Evolutionary conservation across 2,113 vertebrate genomes (phyloP), one percentile per base, ranked within the genome.

Genomic region (Oceanites oceanicus): DNA sequence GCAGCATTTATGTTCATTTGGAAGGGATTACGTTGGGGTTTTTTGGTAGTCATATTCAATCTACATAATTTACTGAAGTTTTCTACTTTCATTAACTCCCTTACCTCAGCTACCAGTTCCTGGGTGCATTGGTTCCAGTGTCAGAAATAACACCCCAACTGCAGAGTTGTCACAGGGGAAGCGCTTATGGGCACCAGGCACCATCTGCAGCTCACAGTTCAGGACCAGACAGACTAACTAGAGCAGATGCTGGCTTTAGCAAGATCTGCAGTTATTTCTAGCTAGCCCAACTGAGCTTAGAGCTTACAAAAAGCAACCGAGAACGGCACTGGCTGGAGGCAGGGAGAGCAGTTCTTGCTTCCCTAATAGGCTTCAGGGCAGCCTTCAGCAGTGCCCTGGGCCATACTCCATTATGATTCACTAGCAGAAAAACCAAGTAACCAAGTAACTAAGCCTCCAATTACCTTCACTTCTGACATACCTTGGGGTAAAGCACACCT

Each of bases 391-490:
- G 47, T 6, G 21, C 25, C 62, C 67, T 36, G 72, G 4, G 32
- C n/a, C 10, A 22, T 6, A 5, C 40, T 23, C 25, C 36, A 25
- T 53, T 21, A 1, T 2, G 8, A 63, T 21, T 68, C 3, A 0
- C 10, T 30, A 49, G 20, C 45, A 66, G 32, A n/a, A 36, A 65
- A 58, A 32, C 2, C 27, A 52, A 82, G 12, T 25, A 49, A 26
- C 26, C 32, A 38, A 45, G 32, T 71, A 62, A 71, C 32, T 14
- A 61, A 86, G 22, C 40, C 36, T 85, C 27, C 32, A 44, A 27
- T 38, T 38, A 15, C 23, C 44, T 86, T 75, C 40, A 26, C 38
- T 68, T 79, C 40, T 81, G 68, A 61, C 86, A 61, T 15, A 58
- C n/a, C 52, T n/a, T 27, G 63, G 47, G 27, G n/a, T 59, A 47